Evolutionary conservation across 2,888 invertebrate genomes (phyloP).

Genomic region (Spatulosminthurus flaviceps): DNA sequence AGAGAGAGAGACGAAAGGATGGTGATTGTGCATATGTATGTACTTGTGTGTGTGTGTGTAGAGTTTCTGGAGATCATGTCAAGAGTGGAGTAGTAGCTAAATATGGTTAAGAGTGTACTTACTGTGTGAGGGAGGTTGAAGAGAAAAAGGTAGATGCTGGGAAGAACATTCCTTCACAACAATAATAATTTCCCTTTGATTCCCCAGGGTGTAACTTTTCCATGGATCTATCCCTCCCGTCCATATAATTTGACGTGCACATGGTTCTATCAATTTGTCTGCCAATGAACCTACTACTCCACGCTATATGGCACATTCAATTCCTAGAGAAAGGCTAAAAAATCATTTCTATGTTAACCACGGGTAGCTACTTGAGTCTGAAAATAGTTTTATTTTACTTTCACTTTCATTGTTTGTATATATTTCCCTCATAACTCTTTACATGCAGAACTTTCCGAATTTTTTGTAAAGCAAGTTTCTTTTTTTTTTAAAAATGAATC

Average conservation of each 20-base stretch:
- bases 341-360: background rate
- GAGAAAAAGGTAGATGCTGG: background rate
- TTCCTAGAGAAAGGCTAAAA: background rate
- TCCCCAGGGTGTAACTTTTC: slow-evolving; percentile 7
- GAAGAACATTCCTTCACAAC: background rate
- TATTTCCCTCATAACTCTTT: too few species aligned
- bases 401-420: too few species aligned
- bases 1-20: too few species aligned
- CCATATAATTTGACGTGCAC: background rate
- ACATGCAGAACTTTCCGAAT: too few species aligned
- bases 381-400: background rate
- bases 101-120: too few species aligned
- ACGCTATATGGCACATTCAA: background rate
- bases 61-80: too few species aligned
- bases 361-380: background rate
- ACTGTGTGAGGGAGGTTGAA: background rate
- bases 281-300: background rate
- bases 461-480: too few species aligned
- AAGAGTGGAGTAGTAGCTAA: too few species aligned
- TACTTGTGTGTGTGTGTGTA: too few species aligned
- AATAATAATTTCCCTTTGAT: slow-evolving; percentile 7
- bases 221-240: background rate
- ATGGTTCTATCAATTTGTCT: background rate
- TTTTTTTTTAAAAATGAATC: too few species aligned
- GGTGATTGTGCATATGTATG: too few species aligned